Evolutionary conservation across 2,113 vertebrate genomes (phyloP).

Genomic region (Antennarius striatus): DNA sequence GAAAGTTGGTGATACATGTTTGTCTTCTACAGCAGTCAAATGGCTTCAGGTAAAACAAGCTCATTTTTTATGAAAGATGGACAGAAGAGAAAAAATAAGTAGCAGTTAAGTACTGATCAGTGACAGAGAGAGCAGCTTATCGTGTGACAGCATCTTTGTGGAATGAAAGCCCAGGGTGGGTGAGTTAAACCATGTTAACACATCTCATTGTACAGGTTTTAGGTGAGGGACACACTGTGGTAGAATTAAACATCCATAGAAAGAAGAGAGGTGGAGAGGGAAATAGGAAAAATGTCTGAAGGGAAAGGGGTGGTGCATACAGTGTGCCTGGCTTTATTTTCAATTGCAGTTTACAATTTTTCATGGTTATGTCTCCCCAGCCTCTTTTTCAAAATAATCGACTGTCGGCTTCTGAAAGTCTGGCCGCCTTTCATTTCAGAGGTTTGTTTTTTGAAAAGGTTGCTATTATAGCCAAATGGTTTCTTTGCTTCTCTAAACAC

Average conservation of each 20-base stretch:
- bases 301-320: conserved; percentile 41
- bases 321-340: conserved; percentile 70
- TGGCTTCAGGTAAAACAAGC: conserved; percentile 62
- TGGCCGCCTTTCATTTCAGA: conserved; percentile 73
- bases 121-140: conserved; percentile 71
- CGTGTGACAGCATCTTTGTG: conserved; percentile 78
- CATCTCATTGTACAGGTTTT: conserved; percentile 72
- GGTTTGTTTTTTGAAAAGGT: conserved; percentile 78
- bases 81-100: conserved; percentile 56
- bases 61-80: conserved; percentile 62
- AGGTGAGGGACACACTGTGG: conserved; percentile 71
- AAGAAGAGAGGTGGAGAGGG: conserved; percentile 21
- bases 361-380: conserved; percentile 71
- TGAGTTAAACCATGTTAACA: conserved; percentile 79
- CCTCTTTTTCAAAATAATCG: conserved; percentile 71
- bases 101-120: conserved; percentile 77
- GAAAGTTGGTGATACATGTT: conserved; percentile 42
- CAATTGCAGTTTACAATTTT: conserved; percentile 77
- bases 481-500: conserved; percentile 80
- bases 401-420: conserved; percentile 65
- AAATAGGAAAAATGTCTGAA: conserved; percentile 40
- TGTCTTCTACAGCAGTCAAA: conserved; percentile 49
- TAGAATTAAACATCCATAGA: conserved; percentile 30
- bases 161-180: conserved; percentile 76
- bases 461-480: conserved; percentile 80